Conservation (phyloP, 1,140 invertebrate species). For the Brevipalpus yothersi region DNA sequence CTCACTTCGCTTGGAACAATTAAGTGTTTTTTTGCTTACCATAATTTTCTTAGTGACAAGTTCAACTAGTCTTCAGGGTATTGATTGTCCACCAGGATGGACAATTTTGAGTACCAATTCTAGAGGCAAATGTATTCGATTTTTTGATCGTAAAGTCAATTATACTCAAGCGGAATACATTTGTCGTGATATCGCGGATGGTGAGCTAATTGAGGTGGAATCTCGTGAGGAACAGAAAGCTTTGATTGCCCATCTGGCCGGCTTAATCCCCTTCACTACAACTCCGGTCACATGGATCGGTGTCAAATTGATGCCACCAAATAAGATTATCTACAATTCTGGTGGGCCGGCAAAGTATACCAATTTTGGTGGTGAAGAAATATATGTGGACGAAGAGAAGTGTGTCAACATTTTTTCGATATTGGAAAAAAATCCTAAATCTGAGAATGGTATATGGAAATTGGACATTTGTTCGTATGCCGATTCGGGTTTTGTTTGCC, state of each 20-base stretch:
- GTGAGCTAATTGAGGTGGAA: background rate
- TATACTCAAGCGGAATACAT: background rate
- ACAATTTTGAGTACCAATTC: background rate
- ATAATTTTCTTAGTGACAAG: too few species aligned
- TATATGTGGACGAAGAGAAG: background rate
- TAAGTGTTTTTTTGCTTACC: too few species aligned
- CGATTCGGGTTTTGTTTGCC: conserved; percentile 1
- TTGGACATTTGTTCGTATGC: background rate
- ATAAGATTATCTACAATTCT: background rate
- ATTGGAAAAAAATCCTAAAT: background rate
- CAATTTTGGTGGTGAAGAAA: background rate
- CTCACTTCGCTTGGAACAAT: too few species aligned
- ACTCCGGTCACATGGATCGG: background rate
- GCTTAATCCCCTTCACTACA: background rate
- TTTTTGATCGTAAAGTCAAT: background rate
- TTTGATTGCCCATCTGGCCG: background rate
- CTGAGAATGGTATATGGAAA: background rate
- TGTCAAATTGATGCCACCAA: background rate
- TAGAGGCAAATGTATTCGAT: background rate
- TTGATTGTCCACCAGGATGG: too few species aligned
- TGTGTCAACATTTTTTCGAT: background rate
- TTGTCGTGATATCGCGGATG: background rate
- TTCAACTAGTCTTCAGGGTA: too few species aligned
- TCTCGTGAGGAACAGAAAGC: background rate
- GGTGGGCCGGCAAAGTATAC: background rate